Base-by-base conservation (phyloP, 2,888 invertebrate species). In the Clistopyga incitator region DNA sequence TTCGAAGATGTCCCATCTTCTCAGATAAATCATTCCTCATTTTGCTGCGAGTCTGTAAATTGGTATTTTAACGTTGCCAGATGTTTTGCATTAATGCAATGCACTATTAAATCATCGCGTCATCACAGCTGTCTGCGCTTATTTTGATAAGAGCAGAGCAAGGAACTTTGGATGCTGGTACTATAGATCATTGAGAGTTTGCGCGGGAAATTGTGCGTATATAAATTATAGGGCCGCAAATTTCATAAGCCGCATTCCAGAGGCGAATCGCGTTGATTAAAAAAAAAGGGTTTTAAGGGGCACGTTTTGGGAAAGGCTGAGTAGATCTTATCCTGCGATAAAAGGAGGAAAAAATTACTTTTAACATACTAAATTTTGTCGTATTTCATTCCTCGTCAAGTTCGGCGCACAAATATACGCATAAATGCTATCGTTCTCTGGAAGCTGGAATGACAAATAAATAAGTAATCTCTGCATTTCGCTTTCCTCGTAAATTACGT, bases 121-220 rank as follows among this genome's bases (percentile, higher is more conserved):
- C 45, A 59, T 38, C 45, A 4, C 54, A 42, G 56, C 38, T 59
- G 29, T 25, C 25, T 18, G n/a, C 56, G 11, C 56, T 3, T 25
- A 56, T 59, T 38, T 56, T 18, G 45, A 45, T 25, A 42, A 72
- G 59, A 29, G 42, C 1, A 18, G 45, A n/a, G 4, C 3, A 45
- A 25, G 6, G 85, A 87, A 87, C 87, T 87, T 78, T 81, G 23
- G 45, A 29, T 4, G 82, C 85, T 72, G 45, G 6, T 25, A 88
- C 67, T 71, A 54, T 84, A 74, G 23, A 13, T 13, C 6, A n/a
- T 65, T 83, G 38, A 8, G 20, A 64, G 2, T 86, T 88, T 87
- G 81, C 87, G 88, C 86, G 87, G 86, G 86, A 88, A 86, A 85
- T 65, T 20, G n/a, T 86, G 8, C 3, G 25, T 10, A 59, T 25